Percentiles rank a stretch among this genome's conserved stretches.
Evolutionary conservation across 92 coral and sea anemone genomes (phyloP).

Genomic region (Micromussa lordhowensis): DNA sequence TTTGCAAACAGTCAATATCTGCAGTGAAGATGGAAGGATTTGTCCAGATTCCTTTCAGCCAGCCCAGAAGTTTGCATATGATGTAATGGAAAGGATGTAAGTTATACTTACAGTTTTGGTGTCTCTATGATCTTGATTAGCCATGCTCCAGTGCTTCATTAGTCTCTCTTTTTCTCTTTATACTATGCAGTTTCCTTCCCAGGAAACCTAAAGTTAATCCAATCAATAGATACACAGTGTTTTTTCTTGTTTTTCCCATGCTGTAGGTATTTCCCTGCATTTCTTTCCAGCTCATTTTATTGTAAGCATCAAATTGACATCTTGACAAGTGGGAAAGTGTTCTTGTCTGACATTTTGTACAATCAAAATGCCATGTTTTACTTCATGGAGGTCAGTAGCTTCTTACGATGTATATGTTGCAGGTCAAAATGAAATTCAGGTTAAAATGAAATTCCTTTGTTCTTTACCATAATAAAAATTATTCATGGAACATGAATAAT

Average conservation of each 20-base stretch:
- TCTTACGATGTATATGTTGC: neutral
- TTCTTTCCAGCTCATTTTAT: constrained; percentile 84
- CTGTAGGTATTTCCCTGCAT: constrained; percentile 93
- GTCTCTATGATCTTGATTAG: neutral
- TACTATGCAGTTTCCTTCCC: neutral
- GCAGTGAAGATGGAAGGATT: constrained; percentile 96
- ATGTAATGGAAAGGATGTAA: constrained; percentile 89
- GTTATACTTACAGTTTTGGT: constrained; percentile 18
- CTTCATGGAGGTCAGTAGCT: constrained; percentile 91
- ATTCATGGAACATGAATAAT: too few species aligned
- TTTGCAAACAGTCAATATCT: constrained; percentile 76
- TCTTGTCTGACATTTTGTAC: constrained; percentile 91
- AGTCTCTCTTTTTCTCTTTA: neutral
- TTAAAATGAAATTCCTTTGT: too few species aligned
- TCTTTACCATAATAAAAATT: too few species aligned
- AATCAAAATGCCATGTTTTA: constrained; percentile 96
- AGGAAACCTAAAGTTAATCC: neutral
- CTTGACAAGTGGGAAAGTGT: constrained; percentile 91
- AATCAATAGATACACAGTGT: too few species aligned
- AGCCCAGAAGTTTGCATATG: constrained; percentile 89
- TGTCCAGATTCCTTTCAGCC: constrained; percentile 91
- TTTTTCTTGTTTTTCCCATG: neutral
- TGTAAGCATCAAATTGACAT: constrained; percentile 94
- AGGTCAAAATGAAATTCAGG: too few species aligned
- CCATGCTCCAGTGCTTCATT: neutral